These are phyloP conservation scores for Tapera naevia DNA, from an alignment of 2,797 vertebrate genomes.

Conservation along the genomic window DNA sequence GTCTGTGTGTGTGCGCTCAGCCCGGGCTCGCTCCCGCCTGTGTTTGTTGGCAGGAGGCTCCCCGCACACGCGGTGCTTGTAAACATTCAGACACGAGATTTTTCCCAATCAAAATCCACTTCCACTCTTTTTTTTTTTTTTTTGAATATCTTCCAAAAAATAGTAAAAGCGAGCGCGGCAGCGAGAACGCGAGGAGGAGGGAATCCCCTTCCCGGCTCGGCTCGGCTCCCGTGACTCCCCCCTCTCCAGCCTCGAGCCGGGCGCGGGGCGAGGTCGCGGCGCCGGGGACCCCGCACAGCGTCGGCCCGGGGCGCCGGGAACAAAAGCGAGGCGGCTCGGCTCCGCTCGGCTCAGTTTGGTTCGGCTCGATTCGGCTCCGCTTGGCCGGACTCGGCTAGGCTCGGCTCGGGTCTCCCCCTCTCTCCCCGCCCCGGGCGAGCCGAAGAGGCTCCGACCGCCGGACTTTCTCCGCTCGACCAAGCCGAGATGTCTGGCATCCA, in stretches of 20 bases:
- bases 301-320: constrained; percentile 32
- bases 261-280: constrained; percentile 8
- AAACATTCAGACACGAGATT: constrained; percentile 94
- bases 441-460: neutral
- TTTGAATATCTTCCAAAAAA: constrained; percentile 93
- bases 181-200: constrained; percentile 54
- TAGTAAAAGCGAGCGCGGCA: constrained; percentile 74
- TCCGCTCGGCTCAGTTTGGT: neutral
- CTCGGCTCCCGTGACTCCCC: neutral
- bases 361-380: neutral
- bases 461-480: constrained; percentile 72
- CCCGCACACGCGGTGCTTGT: constrained; percentile 89
- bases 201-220: constrained; percentile 23
- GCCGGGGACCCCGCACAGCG: neutral
- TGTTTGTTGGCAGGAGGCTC: constrained; percentile 83
- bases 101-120: constrained; percentile 91
- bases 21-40: constrained; percentile 69
- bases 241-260: neutral
- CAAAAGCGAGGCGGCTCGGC: constrained; percentile 56
- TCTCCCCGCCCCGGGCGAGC: neutral
- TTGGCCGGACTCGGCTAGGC: neutral
- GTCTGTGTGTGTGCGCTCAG: constrained; percentile 12
- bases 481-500: constrained; percentile 74
- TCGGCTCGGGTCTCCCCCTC: neutral
- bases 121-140: constrained; percentile 73